These are phyloP conservation scores for Callaeas wilsoni DNA, from an alignment of 2,113 vertebrate species.

Conservation along the genomic window DNA sequence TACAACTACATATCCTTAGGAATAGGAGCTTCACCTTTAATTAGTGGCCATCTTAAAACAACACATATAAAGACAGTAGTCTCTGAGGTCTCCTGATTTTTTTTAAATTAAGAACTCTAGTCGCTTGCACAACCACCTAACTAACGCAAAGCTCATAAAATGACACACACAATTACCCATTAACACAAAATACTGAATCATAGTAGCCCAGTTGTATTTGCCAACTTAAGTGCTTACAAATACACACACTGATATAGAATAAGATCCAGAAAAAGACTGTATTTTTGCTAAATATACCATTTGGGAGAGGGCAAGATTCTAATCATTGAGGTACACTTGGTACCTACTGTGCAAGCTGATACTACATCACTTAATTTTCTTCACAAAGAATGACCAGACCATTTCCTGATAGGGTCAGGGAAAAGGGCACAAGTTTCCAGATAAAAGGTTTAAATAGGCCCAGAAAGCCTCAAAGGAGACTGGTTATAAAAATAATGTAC, in stretches of 20 bases:
- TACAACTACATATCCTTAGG: not conserved
- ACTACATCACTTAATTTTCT: not conserved
- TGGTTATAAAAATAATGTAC: not conserved
- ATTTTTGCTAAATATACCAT: not conserved
- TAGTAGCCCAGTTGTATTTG: not conserved
- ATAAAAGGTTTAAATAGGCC: not conserved
- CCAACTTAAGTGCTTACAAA: not conserved
- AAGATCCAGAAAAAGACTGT: not conserved
- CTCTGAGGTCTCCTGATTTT: not conserved
- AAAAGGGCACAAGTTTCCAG: not conserved
- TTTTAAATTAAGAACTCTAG: not conserved
- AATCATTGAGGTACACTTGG: not conserved
- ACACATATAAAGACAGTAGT: not conserved
- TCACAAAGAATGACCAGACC: not conserved
- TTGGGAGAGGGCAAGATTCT: accelerated
- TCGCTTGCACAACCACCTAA: not conserved
- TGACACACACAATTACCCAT: not conserved
- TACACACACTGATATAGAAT: not conserved
- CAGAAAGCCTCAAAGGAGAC: not conserved
- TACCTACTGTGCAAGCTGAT: not conserved
- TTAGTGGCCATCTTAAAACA: not conserved
- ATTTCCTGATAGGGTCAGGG: not conserved
- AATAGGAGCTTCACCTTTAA: not conserved
- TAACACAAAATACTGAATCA: not conserved
- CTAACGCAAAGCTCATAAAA: not conserved